Conservation (phyloP, 2,797 vertebrate genomes). For the Oryzias dopingdopingensis region DNA sequence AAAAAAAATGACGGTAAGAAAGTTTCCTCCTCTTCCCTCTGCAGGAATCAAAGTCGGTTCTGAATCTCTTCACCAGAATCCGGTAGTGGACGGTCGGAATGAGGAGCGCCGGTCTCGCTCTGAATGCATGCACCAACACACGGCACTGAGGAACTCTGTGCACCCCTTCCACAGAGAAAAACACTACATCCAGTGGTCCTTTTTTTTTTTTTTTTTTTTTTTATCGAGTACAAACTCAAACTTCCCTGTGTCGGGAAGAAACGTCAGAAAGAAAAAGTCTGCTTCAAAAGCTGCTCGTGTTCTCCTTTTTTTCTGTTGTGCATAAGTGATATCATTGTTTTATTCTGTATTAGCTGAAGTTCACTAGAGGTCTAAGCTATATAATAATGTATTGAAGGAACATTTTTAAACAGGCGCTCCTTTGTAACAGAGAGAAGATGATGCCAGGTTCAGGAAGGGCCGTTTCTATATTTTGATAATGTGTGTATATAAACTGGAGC, state of each 20-base stretch:
- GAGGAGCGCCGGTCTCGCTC: slow-evolving; percentile 14
- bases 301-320: slow-evolving; percentile 64
- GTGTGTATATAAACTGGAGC: slow-evolving; percentile 48
- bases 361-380: slow-evolving; percentile 56
- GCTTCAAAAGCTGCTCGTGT: slow-evolving; percentile 40
- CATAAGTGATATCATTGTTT: slow-evolving; percentile 59
- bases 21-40: neutral
- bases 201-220: slow-evolving; percentile 39
- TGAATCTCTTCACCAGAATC: slow-evolving; percentile 85
- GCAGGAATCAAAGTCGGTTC: slow-evolving; percentile 84
- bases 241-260: slow-evolving; percentile 14
- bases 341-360: slow-evolving; percentile 59
- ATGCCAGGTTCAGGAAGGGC: slow-evolving; percentile 13
- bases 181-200: slow-evolving; percentile 7
- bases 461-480: slow-evolving; percentile 72
- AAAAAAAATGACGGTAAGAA: neutral
- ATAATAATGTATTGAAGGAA: slow-evolving; percentile 44
- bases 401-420: slow-evolving; percentile 53
- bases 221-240: slow-evolving; percentile 36
- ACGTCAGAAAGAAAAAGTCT: slow-evolving; percentile 40
- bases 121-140: slow-evolving; percentile 25
- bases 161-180: slow-evolving; percentile 22
- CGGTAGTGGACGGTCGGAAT: slow-evolving; percentile 64
- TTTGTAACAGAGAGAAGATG: slow-evolving; percentile 36
- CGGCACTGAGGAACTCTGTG: slow-evolving; percentile 19